A percentile compares a stretch with the other conserved stretches of the same genome.
These are phyloP conservation scores for Harlomillsia oculata DNA, from an alignment of 1,140 invertebrate species.

Conservation along the genomic window DNA sequence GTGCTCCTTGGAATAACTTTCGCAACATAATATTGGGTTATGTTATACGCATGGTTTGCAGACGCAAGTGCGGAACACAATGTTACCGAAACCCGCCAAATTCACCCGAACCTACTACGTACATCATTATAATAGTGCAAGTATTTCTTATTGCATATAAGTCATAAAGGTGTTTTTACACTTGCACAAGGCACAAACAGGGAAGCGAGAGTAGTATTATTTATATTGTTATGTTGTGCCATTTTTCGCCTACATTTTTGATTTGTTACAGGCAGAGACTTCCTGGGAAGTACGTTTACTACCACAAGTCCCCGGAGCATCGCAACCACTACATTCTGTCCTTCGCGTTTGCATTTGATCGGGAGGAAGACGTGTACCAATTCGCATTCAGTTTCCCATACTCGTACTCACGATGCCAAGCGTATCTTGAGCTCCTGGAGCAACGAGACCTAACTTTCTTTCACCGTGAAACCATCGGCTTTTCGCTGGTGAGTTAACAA, in stretches of 20 bases:
- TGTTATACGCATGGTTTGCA: no score
- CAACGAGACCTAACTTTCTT: conserved; percentile 51
- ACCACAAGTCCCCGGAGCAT: conserved; percentile 82
- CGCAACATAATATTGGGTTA: no score
- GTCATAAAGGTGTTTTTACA: no score
- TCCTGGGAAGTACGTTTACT: conserved; percentile 78
- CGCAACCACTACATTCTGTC: conserved; percentile 86
- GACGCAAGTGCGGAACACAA: no score
- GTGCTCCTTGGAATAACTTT: no score
- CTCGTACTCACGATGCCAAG: conserved; percentile 79
- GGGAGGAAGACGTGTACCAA: conserved; percentile 83
- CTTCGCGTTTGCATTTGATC: conserved; percentile 87
- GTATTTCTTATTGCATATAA: no score
- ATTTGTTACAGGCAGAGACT: conserved; percentile 66
- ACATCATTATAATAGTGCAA: no score
- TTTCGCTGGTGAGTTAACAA: conserved; percentile 54
- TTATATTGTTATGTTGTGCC: conserved; percentile 8
- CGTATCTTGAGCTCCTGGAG: conserved; percentile 68
- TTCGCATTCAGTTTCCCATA: conserved; percentile 89
- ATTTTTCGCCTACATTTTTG: no score
- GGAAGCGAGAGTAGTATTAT: no score
- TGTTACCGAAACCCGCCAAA: no score
- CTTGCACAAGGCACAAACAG: no score
- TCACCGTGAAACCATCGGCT: conserved; percentile 57
- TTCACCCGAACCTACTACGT: no score